Conservation (phyloP, 2,888 invertebrate genomes). For the Ashinkailepas kermadecensis region DNA sequence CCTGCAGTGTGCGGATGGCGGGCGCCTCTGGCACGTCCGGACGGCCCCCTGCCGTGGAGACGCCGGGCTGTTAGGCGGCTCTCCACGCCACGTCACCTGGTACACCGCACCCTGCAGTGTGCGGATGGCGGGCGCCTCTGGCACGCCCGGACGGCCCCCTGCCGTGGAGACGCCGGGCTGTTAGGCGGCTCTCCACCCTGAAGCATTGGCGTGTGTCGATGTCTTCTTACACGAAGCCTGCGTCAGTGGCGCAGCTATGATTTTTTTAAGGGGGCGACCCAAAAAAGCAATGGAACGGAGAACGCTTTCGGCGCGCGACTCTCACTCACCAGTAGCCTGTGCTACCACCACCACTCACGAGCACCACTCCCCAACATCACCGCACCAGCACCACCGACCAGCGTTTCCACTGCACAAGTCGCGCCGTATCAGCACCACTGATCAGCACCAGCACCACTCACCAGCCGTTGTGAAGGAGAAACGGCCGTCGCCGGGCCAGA, state of each 20-base stretch:
- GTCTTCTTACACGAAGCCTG: no score
- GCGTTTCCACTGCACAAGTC: no score
- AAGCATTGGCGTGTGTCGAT: no score
- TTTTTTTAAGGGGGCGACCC: no score
- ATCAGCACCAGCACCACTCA: neutral
- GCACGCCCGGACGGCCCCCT: neutral
- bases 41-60: neutral
- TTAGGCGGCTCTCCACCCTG: neutral
- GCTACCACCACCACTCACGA: no score
- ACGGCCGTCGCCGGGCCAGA: neutral
- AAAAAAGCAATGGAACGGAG: no score
- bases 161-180: neutral
- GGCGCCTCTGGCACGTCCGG: neutral
- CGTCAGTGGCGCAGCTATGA: no score
- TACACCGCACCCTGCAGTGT: neutral
- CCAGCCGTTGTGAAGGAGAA: neutral
- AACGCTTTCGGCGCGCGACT: no score
- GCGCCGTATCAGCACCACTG: no score
- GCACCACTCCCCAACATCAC: no score
- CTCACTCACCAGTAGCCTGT: no score
- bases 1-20: neutral
- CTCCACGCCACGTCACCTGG: slow-evolving; percentile 56
- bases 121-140: neutral
- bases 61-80: neutral
- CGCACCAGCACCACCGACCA: no score